phyloP scores from a whole-genome alignment of 2,113 vertebrate genomes.

The Alethe diademata region DNA sequence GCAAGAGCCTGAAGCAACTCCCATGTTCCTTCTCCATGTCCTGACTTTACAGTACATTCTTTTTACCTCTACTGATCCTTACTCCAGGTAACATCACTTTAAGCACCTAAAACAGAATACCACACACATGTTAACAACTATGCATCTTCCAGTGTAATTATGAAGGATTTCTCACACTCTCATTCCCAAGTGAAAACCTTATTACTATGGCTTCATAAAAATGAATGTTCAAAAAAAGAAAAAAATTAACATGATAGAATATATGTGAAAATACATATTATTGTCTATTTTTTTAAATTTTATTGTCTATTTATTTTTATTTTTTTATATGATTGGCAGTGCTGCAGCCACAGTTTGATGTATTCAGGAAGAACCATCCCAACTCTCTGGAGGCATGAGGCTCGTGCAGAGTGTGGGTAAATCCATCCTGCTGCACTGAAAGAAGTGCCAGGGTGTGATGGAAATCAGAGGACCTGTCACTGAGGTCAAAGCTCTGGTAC shows the following conservation, averaged over 20 bases:
- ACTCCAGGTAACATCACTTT: background rate
- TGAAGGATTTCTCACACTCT: background rate
- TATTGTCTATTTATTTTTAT: background rate
- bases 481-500: background rate
- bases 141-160: background rate
- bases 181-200: background rate
- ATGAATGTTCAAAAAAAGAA: background rate
- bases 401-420: background rate
- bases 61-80: background rate
- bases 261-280: background rate
- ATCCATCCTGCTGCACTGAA: background rate
- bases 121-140: background rate
- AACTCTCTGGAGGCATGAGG: fast-evolving
- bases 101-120: background rate
- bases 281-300: background rate
- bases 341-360: background rate
- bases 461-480: background rate
- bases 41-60: background rate
- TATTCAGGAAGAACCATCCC: background rate
- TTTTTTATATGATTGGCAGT: background rate
- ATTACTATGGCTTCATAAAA: background rate
- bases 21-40: background rate
- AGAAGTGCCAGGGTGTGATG: background rate
- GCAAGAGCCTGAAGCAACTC: background rate
- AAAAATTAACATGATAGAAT: background rate